These are phyloP conservation scores for Hirtodrosophila trivittata DNA, from an alignment of 2,888 invertebrate genomes.

Conservation along the genomic window DNA sequence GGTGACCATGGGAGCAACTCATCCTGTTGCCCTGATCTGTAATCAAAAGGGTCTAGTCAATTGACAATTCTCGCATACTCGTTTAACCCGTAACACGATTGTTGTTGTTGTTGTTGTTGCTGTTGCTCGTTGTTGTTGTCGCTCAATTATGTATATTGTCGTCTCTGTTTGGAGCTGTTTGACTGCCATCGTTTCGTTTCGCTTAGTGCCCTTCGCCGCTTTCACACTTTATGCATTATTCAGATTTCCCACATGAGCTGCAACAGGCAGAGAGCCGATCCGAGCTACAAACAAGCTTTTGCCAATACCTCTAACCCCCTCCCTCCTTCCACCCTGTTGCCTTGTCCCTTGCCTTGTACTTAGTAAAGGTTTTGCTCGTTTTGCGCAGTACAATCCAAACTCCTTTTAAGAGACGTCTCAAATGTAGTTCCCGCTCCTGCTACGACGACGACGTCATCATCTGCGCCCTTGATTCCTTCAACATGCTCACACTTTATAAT, in stretches of 20 bases:
- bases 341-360: too few relatives aligned
- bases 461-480: constrained; percentile 76
- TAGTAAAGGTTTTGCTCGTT: too few relatives aligned
- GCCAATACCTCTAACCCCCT: too few relatives aligned
- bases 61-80: constrained; percentile 73
- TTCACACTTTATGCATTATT: constrained; percentile 79
- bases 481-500: constrained; percentile 77
- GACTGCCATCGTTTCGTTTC: constrained; percentile 50
- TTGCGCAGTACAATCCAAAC: too few relatives aligned
- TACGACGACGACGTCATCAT: constrained; percentile 27
- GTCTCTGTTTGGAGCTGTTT: constrained; percentile 51
- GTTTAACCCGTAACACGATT: constrained; percentile 71
- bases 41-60: constrained; percentile 62
- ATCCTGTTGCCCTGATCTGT: constrained; percentile 16
- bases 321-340: too few relatives aligned
- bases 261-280: not conserved
- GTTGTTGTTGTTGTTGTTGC: constrained; percentile 47
- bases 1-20: constrained; percentile 21
- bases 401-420: constrained; percentile 3
- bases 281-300: not conserved
- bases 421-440: constrained; percentile 13
- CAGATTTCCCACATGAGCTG: constrained; percentile 70
- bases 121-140: constrained; percentile 48
- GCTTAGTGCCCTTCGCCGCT: constrained; percentile 72
- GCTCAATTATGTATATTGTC: constrained; percentile 74